Evolutionary conservation across 53 echinoderm and acorn worm genomes (phyloP).

Genomic region (Mesocentrotus franciscanus): DNA sequence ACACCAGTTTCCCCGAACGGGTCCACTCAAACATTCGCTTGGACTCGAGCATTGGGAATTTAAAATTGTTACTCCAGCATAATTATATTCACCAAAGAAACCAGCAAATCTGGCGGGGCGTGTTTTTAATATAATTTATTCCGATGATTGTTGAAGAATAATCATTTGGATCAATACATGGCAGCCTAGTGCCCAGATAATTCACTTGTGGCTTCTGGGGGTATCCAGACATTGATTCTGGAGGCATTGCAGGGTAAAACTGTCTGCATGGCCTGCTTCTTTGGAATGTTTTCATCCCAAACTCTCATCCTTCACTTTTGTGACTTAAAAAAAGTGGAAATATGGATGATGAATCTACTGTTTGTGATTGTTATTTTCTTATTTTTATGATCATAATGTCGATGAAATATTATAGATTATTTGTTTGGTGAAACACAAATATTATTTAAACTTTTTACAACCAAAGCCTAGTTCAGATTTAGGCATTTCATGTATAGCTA

Average conservation of each 20-base stretch:
- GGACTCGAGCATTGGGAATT: neutral
- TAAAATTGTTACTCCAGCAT: neutral
- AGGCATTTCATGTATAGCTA: no score
- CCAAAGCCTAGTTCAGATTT: no score
- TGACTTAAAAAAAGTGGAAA: no score
- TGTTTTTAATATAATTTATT: neutral
- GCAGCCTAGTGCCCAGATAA: conserved; percentile 22
- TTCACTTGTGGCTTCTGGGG: conserved; percentile 38
- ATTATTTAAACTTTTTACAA: no score
- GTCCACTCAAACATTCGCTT: neutral
- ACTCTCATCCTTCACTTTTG: neutral
- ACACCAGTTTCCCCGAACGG: neutral
- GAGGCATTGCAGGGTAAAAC: neutral
- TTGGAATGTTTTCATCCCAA: neutral
- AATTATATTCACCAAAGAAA: neutral
- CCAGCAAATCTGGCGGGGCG: neutral
- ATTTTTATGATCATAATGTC: no score
- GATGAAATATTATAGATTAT: no score
- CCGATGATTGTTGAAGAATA: conserved; percentile 19
- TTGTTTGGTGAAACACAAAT: no score
- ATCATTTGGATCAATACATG: conserved; percentile 16
- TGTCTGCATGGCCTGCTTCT: neutral
- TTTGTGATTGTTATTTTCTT: no score
- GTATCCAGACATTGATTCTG: conserved; percentile 28
- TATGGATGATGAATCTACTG: no score